Percentiles rank a stretch among this genome's conserved stretches.
Evolutionary conservation across 2,113 vertebrate genomes (phyloP).

Genomic region (Psittacula cyanocephala): DNA sequence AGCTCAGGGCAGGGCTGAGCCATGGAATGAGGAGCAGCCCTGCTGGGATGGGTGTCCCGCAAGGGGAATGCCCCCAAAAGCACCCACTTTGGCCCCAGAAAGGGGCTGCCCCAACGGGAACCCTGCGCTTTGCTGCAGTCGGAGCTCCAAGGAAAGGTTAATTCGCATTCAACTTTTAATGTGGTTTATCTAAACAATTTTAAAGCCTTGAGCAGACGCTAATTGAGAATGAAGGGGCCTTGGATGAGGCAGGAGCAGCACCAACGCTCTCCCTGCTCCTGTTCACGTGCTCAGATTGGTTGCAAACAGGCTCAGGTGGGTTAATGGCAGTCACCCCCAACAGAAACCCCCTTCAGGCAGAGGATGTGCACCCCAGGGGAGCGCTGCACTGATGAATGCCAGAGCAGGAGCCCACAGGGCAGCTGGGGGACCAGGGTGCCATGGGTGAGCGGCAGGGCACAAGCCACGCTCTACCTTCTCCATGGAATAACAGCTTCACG

Average conservation of each 20-base stretch:
- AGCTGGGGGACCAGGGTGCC: background rate
- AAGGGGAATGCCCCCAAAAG: background rate
- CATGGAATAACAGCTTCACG: background rate
- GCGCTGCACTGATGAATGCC: fast-evolving
- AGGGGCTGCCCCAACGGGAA: background rate
- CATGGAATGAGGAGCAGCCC: background rate
- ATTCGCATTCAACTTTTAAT: slow-evolving; percentile 23
- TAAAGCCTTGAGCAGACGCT: background rate
- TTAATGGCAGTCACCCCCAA: background rate
- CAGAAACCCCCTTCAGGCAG: background rate
- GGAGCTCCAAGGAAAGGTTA: background rate
- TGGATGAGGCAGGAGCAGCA: background rate
- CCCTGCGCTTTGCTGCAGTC: background rate
- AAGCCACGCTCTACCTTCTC: fast-evolving
- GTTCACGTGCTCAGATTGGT: background rate
- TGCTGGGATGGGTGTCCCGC: background rate
- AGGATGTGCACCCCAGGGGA: background rate
- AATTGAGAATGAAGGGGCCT: slow-evolving; percentile 36
- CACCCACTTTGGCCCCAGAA: background rate
- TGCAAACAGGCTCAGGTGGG: background rate
- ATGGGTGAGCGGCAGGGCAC: fast-evolving
- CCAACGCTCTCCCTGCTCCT: background rate
- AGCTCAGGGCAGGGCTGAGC: background rate
- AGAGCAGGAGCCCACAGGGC: fast-evolving
- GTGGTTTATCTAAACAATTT: background rate